A percentile compares a stretch with the other conserved stretches of the same genome.
Evolutionary conservation across 2,113 vertebrate genomes (phyloP).

Genomic region (Apeltes quadracus): DNA sequence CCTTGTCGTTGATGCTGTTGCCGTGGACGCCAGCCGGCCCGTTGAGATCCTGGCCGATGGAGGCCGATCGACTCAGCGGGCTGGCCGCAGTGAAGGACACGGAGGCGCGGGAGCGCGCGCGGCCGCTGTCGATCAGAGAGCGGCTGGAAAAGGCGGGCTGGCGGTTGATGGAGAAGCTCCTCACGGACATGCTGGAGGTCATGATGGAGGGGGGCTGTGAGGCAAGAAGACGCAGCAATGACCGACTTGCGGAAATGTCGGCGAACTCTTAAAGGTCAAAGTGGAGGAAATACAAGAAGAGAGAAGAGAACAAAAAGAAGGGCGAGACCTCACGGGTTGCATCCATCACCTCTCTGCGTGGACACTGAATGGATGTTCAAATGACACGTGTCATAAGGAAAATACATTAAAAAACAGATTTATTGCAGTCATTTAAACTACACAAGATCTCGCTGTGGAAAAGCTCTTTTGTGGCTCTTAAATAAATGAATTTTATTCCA

Average conservation of each 20-base stretch:
- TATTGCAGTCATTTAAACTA: conserved; percentile 40
- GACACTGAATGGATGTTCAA: conserved; percentile 37
- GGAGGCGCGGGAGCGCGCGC: conserved; percentile 70
- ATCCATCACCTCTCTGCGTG: conserved; percentile 15
- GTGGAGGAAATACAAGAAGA: background rate
- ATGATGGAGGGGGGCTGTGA: conserved; percentile 61
- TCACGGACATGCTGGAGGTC: conserved; percentile 78
- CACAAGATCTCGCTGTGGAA: conserved; percentile 31
- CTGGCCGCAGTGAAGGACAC: conserved; percentile 71
- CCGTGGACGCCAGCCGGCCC: conserved; percentile 65
- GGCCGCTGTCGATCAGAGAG: conserved; percentile 78
- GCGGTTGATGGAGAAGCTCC: conserved; percentile 73
- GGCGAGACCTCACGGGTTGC: conserved; percentile 10
- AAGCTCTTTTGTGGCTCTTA: conserved; percentile 43
- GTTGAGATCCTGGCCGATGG: conserved; percentile 78
- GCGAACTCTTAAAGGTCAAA: background rate
- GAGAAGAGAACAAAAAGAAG: conserved; percentile 12
- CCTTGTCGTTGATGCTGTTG: conserved; percentile 84
- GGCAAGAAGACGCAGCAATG: background rate
- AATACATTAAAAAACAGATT: conserved; percentile 36
- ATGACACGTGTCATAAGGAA: conserved; percentile 28
- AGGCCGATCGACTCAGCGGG: conserved; percentile 75
- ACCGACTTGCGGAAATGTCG: background rate
- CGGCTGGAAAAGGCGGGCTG: conserved; percentile 82
- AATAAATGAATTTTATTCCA: conserved; percentile 61